Conservation (phyloP, 1,140 invertebrate genomes). For the Sitophilus oryzae region DNA sequence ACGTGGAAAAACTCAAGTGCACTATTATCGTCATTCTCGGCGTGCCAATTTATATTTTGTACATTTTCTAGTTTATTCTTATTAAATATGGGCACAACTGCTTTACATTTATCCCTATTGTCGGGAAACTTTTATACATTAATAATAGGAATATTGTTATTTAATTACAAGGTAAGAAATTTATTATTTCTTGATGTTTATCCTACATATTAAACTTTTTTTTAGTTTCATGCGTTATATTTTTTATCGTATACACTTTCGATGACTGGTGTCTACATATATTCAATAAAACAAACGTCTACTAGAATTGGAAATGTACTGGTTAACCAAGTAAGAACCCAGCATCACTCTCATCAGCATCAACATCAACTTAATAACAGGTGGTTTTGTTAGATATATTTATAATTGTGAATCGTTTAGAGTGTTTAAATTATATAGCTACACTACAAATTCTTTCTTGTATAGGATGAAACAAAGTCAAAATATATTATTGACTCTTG, state of each 20-base stretch:
- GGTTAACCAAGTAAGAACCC: slow-evolving; percentile 6
- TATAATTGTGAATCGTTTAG: too few species aligned
- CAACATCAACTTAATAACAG: slow-evolving; percentile 22
- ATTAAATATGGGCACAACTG: slow-evolving; percentile 71
- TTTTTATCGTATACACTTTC: slow-evolving; percentile 71
- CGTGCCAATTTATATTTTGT: slow-evolving; percentile 66
- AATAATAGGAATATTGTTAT: slow-evolving; percentile 71
- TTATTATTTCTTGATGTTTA: slow-evolving; percentile 1
- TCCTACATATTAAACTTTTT: slow-evolving; percentile 32
- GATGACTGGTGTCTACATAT: slow-evolving; percentile 70
- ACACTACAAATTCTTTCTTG: too few species aligned
- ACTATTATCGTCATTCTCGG: slow-evolving; percentile 51
- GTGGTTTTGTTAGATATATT: too few species aligned
- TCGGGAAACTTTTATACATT: slow-evolving; percentile 83
- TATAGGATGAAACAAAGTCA: too few species aligned
- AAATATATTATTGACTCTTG: too few species aligned
- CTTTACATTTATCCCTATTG: slow-evolving; percentile 74
- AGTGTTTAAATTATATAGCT: too few species aligned
- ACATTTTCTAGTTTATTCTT: slow-evolving; percentile 70
- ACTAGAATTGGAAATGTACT: slow-evolving; percentile 16
- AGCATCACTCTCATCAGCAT: slow-evolving; percentile 36
- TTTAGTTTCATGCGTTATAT: slow-evolving; percentile 75
- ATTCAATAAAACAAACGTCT: slow-evolving; percentile 53
- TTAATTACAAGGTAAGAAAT: slow-evolving; percentile 68
- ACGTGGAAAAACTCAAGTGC: slow-evolving; percentile 54